Percentiles rank a stretch among this genome's conserved stretches.
These are phyloP conservation scores for Suillia variegata DNA, from an alignment of 2,888 invertebrate species.

Conservation along the genomic window DNA sequence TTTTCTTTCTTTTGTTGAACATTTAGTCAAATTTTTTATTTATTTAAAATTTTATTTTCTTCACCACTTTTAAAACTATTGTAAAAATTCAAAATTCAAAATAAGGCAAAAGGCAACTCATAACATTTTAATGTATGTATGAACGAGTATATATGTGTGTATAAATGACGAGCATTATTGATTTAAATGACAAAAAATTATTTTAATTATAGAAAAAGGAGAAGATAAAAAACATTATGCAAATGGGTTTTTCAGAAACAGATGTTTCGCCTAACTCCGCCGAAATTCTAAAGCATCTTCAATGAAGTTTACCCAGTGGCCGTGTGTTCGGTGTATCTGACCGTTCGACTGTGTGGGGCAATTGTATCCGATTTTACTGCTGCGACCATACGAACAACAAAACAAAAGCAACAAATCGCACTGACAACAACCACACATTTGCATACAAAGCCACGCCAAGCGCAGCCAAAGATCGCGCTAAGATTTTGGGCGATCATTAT, in stretches of 20 bases:
- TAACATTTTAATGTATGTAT: too few species aligned
- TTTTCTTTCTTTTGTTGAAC: too few species aligned
- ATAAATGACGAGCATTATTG: not conserved
- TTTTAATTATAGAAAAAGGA: not conserved
- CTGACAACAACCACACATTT: not conserved
- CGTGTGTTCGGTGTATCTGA: not conserved
- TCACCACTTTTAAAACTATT: too few species aligned
- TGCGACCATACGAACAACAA: not conserved
- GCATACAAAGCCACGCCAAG: not conserved
- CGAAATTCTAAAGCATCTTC: not conserved
- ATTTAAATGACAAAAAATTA: not conserved
- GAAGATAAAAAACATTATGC: not conserved
- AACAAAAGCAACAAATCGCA: not conserved
- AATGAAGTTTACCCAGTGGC: too few species aligned
- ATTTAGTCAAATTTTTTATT: too few species aligned
- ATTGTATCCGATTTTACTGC: not conserved
- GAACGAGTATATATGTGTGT: not conserved
- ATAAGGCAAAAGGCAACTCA: too few species aligned
- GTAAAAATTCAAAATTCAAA: too few species aligned
- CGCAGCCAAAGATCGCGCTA: not conserved
- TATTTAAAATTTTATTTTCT: too few species aligned
- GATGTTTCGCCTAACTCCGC: not conserved
- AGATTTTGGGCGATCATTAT: too few species aligned
- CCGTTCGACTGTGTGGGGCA: not conserved
- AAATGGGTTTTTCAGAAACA: not conserved